Conservation (phyloP, 1,140 invertebrate species). For the Cepaea nemoralis region DNA sequence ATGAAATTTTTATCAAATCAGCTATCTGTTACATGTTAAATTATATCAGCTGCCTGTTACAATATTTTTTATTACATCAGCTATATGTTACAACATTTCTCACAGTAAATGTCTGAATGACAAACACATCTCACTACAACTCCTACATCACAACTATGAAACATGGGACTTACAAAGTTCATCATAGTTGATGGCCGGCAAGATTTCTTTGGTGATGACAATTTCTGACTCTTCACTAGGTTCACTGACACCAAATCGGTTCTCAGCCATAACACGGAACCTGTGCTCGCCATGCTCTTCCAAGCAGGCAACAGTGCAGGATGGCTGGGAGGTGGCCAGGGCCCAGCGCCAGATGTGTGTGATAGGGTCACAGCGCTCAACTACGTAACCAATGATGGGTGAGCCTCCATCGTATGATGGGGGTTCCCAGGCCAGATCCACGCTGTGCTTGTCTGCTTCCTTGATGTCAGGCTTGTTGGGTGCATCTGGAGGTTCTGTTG, state of each 20-base stretch:
- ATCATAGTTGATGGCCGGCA: conserved; percentile 65
- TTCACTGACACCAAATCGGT: conserved; percentile 94
- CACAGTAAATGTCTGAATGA: too few species aligned
- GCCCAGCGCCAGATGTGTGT: conserved; percentile 95
- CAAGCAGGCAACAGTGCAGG: conserved; percentile 78
- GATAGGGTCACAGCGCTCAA: conserved; percentile 90
- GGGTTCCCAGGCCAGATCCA: conserved; percentile 91
- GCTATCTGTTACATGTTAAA: too few species aligned
- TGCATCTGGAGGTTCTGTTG: conserved; percentile 86
- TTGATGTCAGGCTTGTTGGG: conserved; percentile 94
- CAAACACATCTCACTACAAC: too few species aligned
- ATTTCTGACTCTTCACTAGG: conserved; percentile 75
- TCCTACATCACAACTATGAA: too few species aligned
- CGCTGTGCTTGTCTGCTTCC: conserved; percentile 92
- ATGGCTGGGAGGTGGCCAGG: conserved; percentile 89
- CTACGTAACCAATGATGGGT: conserved; percentile 94
- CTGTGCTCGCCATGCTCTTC: conserved; percentile 86
- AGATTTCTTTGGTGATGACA: conserved; percentile 76
- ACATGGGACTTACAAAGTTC: conserved; percentile 62
- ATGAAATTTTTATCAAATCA: too few species aligned
- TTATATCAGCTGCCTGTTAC: too few species aligned
- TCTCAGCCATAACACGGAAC: conserved; percentile 97
- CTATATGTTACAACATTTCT: too few species aligned
- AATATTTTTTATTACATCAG: too few species aligned
- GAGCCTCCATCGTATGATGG: conserved; percentile 93